Conservation (phyloP, 2,888 invertebrate genomes). For the Sphaeridia pumilis region DNA sequence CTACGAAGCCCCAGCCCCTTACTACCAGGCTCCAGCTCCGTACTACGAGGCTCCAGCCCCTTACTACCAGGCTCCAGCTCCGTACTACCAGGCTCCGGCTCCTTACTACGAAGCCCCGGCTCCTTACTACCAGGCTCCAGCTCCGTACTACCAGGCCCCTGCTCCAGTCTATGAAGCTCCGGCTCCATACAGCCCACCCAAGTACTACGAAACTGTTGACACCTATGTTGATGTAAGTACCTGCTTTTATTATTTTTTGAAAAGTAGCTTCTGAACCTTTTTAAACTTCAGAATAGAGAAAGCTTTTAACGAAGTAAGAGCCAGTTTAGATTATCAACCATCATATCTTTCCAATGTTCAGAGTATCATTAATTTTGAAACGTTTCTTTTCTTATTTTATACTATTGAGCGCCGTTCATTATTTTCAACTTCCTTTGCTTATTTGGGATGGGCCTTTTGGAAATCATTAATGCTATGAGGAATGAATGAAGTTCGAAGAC, state of each 20-base stretch:
- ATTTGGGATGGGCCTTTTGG: background rate
- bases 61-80: background rate
- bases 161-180: constrained; percentile 18
- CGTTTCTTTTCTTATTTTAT: background rate
- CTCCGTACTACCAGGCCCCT: constrained; percentile 3
- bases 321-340: no score
- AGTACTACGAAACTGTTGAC: constrained; percentile 11
- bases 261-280: background rate
- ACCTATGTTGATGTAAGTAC: constrained; percentile 11
- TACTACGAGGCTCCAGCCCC: constrained; percentile 3
- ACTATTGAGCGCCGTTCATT: background rate
- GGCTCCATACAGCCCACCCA: constrained; percentile 10
- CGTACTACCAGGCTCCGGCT: background rate
- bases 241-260: background rate
- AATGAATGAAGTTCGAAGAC: no score
- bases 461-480: no score
- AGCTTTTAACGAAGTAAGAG: no score
- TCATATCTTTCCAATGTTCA: no score
- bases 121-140: background rate
- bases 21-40: background rate
- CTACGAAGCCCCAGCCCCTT: background rate
- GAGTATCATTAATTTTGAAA: no score
- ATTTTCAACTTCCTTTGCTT: background rate
- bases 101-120: constrained; percentile 3
- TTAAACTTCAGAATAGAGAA: no score